Evolutionary conservation across 2,797 vertebrate species (phyloP).

Genomic region (Manis crassicaudata): DNA sequence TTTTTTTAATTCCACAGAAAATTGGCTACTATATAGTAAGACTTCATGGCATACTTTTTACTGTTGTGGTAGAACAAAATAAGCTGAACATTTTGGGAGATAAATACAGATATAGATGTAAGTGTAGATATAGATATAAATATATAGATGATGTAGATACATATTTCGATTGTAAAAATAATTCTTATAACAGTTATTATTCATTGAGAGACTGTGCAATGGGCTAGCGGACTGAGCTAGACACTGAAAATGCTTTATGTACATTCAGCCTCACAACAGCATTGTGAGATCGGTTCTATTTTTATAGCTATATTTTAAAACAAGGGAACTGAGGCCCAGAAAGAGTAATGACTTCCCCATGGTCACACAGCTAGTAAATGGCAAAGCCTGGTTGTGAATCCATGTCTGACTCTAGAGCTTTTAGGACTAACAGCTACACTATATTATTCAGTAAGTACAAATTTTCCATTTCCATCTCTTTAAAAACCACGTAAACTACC

Average conservation of each 20-base stretch:
- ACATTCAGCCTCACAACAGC: neutral
- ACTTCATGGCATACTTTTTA: neutral
- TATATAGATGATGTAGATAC: neutral
- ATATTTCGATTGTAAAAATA: conserved; percentile 12
- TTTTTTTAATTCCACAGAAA: neutral
- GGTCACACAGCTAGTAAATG: neutral
- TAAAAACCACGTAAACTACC: neutral
- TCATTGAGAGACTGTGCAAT: neutral
- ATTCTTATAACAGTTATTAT: neutral
- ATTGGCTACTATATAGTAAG: neutral
- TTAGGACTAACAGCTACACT: neutral
- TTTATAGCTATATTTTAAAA: conserved; percentile 30
- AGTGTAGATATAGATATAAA: neutral
- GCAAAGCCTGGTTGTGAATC: neutral
- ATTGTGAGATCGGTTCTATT: neutral
- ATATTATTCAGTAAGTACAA: conserved; percentile 10
- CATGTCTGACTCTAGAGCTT: neutral
- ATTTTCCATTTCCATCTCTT: neutral
- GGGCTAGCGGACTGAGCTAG: neutral
- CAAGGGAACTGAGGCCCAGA: neutral
- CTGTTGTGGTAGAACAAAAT: neutral
- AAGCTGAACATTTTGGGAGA: neutral
- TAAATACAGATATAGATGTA: neutral
- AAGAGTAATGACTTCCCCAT: neutral
- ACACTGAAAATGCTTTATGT: neutral